Evolutionary conservation across 2,888 invertebrate species (phyloP), one percentile per base, ranked within the genome.

Genomic region (Brachylomia viminalis): DNA sequence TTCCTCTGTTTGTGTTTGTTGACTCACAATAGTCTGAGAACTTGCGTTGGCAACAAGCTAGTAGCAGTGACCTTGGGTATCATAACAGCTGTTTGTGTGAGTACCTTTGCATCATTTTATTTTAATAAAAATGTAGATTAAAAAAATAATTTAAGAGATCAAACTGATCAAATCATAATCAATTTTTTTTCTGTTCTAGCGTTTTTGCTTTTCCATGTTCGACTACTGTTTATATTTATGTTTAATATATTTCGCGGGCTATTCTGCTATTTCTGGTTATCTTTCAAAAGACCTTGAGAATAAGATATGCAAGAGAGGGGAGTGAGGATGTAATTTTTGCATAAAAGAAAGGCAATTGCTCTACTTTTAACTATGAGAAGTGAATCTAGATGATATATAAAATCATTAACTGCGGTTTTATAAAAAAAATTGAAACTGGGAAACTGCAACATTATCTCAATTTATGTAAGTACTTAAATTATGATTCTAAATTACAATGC

Each of bases 41-140:
- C 83, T 87, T 82, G 90, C 86, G 91, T 91, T 94, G 93, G 94
- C 92, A 93, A 93, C 93, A 91, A 91, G 90, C 85, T 86, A 79
- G 79, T 87, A 86, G 77, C 85, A 86, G 83, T 91, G 93, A 94
- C 96, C 96, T 96, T 96, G 95, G 92, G 67, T 66, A 77, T 54
- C 13, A 20, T 76, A 94, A 93, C 95, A 96, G 95, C 96, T 96
- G 95, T 94, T 94, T 82, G 85, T 79, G 91, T 94, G 85, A 93
- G 93, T 92, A 89, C 86, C 87, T 86, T 87, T 87, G 72, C 38
- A 76, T 27, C 17, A 52, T 68, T 47, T 49, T 71, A 84, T 58
- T 78, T 79, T 62, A 52, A 23, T 47, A 33, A 33, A 71, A 71
- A 85, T 77, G 20, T 38, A 85, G 70, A 72, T 58, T 42, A 54